phyloP scores from a whole-genome alignment of 2,113 vertebrate genomes.

The Eubucco bourcierii region DNA sequence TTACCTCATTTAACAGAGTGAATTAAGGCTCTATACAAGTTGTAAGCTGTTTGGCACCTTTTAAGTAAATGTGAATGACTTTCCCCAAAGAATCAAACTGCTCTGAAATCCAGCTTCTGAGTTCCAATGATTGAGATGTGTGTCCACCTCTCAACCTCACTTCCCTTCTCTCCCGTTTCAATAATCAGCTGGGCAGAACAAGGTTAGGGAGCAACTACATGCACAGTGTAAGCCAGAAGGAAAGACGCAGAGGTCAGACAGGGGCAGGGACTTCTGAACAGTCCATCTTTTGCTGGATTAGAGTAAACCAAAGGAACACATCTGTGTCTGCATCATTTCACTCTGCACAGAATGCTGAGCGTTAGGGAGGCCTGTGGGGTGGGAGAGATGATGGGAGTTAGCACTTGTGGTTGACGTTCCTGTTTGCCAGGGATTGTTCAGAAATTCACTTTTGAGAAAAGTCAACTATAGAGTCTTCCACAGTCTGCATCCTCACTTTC shows the following conservation, averaged over 20 bases:
- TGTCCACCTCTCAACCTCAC: accelerated
- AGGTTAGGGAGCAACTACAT: accelerated
- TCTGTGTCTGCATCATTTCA: accelerated
- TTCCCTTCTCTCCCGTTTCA: neutral
- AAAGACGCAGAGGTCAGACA: neutral
- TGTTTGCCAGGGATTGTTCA: neutral
- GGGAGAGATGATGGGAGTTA: neutral
- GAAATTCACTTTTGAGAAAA: neutral
- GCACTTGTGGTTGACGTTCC: accelerated
- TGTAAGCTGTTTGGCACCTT: neutral
- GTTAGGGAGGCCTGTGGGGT: accelerated
- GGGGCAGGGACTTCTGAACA: neutral
- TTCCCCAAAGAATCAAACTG: neutral
- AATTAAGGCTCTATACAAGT: neutral
- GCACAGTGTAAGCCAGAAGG: accelerated
- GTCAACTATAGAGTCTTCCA: neutral
- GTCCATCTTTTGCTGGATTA: neutral
- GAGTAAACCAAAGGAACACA: neutral
- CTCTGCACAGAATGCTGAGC: accelerated
- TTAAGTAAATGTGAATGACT: neutral
- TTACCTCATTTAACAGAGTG: neutral
- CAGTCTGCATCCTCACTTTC: neutral
- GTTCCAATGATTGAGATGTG: accelerated
- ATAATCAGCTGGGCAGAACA: neutral
- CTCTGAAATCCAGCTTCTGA: neutral